Evolutionary conservation across 2,113 vertebrate species (phyloP).

Genomic region (Astur gentilis): DNA sequence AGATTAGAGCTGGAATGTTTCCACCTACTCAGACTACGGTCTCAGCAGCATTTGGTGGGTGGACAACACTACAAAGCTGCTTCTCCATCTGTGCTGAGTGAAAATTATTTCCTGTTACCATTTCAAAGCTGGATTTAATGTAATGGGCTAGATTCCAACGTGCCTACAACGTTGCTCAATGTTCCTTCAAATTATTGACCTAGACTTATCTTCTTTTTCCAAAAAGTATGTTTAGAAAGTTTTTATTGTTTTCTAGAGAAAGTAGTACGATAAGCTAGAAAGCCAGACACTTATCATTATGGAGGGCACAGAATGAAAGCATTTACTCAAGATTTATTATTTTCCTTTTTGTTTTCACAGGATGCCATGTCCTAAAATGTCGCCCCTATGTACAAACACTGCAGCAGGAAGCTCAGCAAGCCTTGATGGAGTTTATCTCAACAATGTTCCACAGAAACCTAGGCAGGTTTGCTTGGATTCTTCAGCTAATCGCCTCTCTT

Average conservation of each 20-base stretch:
- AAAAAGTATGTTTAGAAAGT: neutral
- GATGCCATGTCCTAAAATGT: neutral
- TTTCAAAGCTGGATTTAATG: neutral
- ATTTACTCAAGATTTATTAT: neutral
- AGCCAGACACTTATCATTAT: neutral
- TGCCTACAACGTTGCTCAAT: neutral
- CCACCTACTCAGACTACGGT: neutral
- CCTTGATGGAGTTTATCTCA: conserved; percentile 38
- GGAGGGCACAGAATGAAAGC: neutral
- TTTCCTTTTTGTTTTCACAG: conserved; percentile 18
- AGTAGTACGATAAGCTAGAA: neutral
- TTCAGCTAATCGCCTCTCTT: neutral
- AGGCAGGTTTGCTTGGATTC: conserved; percentile 14
- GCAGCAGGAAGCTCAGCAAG: conserved; percentile 48
- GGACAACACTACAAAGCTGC: neutral
- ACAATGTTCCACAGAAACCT: neutral
- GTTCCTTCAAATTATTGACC: neutral
- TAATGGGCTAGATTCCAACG: neutral
- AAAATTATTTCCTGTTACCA: neutral
- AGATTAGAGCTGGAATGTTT: neutral
- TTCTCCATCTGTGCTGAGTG: neutral
- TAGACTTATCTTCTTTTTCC: neutral
- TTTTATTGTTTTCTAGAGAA: neutral
- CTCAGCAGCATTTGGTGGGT: neutral
- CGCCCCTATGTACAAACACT: conserved; percentile 35